Conservation (phyloP, 2,888 invertebrate genomes). For the Hypomecis punctinalis region DNA sequence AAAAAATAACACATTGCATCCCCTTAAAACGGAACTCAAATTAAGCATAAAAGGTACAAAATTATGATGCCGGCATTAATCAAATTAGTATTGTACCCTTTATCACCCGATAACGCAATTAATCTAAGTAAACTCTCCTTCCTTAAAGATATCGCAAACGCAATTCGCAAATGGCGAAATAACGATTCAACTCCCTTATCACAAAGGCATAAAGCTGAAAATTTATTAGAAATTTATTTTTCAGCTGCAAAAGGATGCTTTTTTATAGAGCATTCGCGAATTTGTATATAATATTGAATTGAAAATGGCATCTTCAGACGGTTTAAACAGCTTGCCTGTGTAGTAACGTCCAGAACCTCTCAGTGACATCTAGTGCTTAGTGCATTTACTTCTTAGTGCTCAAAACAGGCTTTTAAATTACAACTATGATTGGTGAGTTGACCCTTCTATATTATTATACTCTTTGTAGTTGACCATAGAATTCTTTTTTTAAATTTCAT, state of each 20-base stretch:
- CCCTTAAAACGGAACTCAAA: conserved; percentile 8
- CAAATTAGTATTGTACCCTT: conserved; percentile 19
- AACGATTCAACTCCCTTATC: conserved; percentile 6
- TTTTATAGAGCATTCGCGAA: conserved; percentile 22
- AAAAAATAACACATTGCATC: background rate
- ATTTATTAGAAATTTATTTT: background rate
- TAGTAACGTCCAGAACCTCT: conserved; percentile 17
- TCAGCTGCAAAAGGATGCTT: background rate
- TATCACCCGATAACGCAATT: conserved; percentile 23
- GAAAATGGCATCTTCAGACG: conserved; percentile 20
- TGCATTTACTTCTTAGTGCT: conserved; percentile 19
- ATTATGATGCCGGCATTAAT: conserved; percentile 14
- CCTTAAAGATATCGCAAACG: conserved; percentile 21
- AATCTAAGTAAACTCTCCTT: conserved; percentile 22
- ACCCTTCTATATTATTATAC: background rate
- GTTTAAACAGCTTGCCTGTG: conserved; percentile 28
- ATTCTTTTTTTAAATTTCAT: no score
- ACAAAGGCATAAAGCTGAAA: conserved; percentile 5
- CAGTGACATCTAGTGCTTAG: conserved; percentile 18
- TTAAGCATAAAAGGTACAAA: conserved; percentile 9
- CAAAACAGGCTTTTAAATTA: conserved; percentile 9
- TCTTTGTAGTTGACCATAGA: no score
- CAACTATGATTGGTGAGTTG: conserved; percentile 32
- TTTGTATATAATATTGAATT: conserved; percentile 24
- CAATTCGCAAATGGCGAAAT: background rate